Evolutionary conservation across 2,113 vertebrate species (phyloP), one percentile per base, ranked within the genome.

Genomic region (Dendropsophus ebraccatus): DNA sequence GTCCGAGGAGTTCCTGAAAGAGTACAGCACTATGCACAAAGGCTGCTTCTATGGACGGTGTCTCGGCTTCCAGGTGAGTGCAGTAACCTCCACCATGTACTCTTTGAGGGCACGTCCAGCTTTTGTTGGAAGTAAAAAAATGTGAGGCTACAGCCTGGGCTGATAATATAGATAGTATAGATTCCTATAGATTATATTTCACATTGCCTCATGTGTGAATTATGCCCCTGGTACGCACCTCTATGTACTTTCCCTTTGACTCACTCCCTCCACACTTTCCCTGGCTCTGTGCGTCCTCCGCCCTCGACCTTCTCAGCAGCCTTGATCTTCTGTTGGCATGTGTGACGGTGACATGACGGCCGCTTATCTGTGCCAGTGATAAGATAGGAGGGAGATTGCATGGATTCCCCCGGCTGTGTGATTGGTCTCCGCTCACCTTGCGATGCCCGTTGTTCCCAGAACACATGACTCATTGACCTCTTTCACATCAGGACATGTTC

Each of bases 1-100:
- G 49, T 96, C 92, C 0, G 92, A 95, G 41, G 95, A 93, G 87
- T 96, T 98, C 76, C 89, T 98, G 45, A 90, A 87, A 0, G 96
- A 98, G 89, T 97, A 96, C 52, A 82, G 94, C 81, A 96, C 96
- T 0, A 95, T 98, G 94, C 95, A 96, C 90, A 97, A 97, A 89
- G 96, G 96, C 45, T 98, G 97, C 91, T 98, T 98, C 92, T 98
- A 97, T 0, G 97, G 97, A 14, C 95, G 97, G 35, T 98, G 97
- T 87, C 91, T 97, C 37, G 97, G 97, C 86, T 98, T 98, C 90
- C 97, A 98, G 96, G 97, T 98, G 88, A 90, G 90, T 21, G n/a
- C 14, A 1, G 30, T 4, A 37, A 37, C 62, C n/a, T n/a, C n/a
- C 28, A 7, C 21, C 54, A n/a, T 58, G 60, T 28, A 28, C 47